phyloP scores from a whole-genome alignment of 1,140 invertebrate species.

The Drosophila tsacasi region DNA sequence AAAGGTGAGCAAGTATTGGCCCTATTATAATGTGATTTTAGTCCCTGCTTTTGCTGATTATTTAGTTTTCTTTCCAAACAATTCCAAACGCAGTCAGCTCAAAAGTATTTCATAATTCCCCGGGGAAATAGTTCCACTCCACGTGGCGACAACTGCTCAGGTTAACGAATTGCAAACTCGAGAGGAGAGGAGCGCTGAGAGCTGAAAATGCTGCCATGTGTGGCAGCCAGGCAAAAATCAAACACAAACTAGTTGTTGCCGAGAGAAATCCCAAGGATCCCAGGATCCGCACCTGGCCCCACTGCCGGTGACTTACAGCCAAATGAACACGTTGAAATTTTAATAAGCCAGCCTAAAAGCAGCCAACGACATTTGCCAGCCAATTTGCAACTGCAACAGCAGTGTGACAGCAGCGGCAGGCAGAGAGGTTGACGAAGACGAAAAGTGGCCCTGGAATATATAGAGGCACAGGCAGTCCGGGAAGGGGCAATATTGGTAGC shows the following conservation, averaged over 20 bases:
- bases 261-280: conserved; percentile 52
- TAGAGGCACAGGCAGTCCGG: conserved; percentile 21
- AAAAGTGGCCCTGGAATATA: conserved; percentile 57
- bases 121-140: neutral
- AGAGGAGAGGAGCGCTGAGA: conserved; percentile 2
- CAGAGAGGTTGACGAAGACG: conserved; percentile 71
- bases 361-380: conserved; percentile 76
- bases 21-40: conserved; percentile 1
- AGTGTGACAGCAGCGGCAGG: conserved; percentile 17
- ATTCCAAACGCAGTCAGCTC: neutral
- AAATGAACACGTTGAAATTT: conserved; percentile 81
- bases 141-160: conserved; percentile 47
- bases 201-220: conserved; percentile 60
- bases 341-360: conserved; percentile 82
- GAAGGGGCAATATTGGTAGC: conserved; percentile 37
- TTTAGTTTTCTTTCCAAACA: neutral
- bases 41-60: neutral
- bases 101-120: conserved; percentile 13
- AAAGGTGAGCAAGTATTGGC: neutral
- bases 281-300: conserved; percentile 18
- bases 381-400: conserved; percentile 75
- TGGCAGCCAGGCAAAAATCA: conserved; percentile 64
- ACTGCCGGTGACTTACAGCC: conserved; percentile 58
- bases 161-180: conserved; percentile 31
- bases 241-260: conserved; percentile 79